Conservation (phyloP, 2,888 invertebrate species). For the Dicranocentrus wangi region DNA sequence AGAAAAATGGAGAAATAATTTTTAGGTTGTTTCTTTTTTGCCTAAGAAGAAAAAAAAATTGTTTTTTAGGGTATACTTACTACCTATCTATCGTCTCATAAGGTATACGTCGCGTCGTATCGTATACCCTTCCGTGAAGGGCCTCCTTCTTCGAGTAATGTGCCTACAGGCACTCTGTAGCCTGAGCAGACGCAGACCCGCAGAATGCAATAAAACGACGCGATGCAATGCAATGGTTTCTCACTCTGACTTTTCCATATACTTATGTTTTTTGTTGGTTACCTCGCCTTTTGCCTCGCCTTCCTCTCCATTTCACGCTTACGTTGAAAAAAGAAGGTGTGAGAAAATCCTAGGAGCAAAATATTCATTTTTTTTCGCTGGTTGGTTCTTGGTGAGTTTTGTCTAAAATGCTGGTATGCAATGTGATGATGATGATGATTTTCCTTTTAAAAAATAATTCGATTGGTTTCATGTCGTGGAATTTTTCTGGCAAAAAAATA, state of each 20-base stretch:
- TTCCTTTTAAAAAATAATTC: too few relatives aligned
- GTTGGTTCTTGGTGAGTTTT: neutral
- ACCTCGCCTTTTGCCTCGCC: conserved; percentile 26
- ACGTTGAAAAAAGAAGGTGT: conserved; percentile 40
- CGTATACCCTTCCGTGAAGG: conserved; percentile 56
- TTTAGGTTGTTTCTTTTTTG: neutral
- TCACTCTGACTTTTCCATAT: conserved; percentile 7
- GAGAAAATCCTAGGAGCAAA: conserved; percentile 30
- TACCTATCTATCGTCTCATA: too few relatives aligned
- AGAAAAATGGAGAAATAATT: neutral
- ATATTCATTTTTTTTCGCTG: neutral
- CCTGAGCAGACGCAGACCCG: too few relatives aligned
- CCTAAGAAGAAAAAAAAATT: too few relatives aligned
- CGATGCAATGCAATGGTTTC: conserved; percentile 20
- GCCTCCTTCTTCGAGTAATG: conserved; percentile 41
- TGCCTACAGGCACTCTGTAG: conserved; percentile 51
- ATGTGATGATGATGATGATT: too few relatives aligned
- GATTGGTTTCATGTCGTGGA: too few relatives aligned
- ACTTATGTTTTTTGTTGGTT: too few relatives aligned
- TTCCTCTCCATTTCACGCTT: conserved; percentile 48
- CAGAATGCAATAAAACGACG: too few relatives aligned
- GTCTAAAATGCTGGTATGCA: too few relatives aligned
- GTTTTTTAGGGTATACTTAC: too few relatives aligned
- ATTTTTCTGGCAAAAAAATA: too few relatives aligned
- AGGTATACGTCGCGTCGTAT: too few relatives aligned